Percentiles rank a stretch among this genome's conserved stretches.
Conservation (phyloP, 2,888 invertebrate genomes). For the Biston stratarius region DNA sequence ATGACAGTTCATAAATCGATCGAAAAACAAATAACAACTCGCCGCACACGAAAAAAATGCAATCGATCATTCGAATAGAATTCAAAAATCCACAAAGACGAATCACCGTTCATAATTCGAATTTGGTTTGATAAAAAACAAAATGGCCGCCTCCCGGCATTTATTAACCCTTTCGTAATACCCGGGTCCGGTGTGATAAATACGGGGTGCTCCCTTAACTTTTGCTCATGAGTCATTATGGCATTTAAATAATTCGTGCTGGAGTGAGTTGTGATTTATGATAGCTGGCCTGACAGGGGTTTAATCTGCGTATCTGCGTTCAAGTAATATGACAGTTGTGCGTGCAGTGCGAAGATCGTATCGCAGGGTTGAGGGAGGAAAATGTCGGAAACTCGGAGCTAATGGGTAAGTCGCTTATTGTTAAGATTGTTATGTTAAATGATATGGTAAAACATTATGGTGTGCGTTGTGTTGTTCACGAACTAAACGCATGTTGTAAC, state of each 20-base stretch:
- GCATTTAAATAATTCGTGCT: conserved; percentile 84
- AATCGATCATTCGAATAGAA: conserved; percentile 58
- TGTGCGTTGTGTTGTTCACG: neutral
- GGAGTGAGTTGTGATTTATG: conserved; percentile 77
- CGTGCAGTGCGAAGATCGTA: conserved; percentile 50
- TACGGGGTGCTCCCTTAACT: conserved; percentile 73
- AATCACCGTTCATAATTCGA: conserved; percentile 76
- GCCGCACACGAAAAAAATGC: conserved; percentile 49
- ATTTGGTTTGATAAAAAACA: conserved; percentile 78
- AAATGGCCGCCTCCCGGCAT: conserved; percentile 71
- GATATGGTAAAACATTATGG: conserved; percentile 7
- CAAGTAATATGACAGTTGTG: conserved; percentile 55
- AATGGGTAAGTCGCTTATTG: conserved; percentile 24
- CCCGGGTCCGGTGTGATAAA: conserved; percentile 76
- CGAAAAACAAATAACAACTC: conserved; percentile 36
- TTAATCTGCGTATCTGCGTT: conserved; percentile 58
- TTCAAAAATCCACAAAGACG: conserved; percentile 62
- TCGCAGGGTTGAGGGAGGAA: conserved; percentile 38
- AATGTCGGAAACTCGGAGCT: conserved; percentile 22
- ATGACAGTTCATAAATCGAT: conserved; percentile 27
- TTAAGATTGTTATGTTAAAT: conserved; percentile 18
- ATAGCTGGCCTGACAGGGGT: conserved; percentile 71
- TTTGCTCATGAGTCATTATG: conserved; percentile 83
- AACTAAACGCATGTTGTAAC: neutral
- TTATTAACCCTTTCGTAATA: conserved; percentile 81